These are phyloP conservation scores for Drosophila melanosoma DNA, from an alignment of 2,888 invertebrate genomes.

Conservation along the genomic window DNA sequence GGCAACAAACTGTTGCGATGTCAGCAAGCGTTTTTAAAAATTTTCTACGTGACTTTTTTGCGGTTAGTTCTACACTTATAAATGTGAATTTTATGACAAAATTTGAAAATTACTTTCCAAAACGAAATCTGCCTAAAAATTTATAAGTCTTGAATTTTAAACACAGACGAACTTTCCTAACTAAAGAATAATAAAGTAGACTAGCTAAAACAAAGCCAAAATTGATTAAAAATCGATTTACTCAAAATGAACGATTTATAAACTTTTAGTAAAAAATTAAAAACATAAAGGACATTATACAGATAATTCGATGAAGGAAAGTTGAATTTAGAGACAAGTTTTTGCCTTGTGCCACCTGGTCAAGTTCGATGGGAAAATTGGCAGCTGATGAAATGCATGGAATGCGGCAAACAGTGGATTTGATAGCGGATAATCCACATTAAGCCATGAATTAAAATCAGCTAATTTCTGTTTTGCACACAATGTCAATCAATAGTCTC, in stretches of 20 bases:
- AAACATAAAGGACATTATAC: rapidly evolving
- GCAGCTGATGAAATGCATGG: conserved; percentile 55
- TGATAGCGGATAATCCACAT: conserved; percentile 47
- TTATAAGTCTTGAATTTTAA: conserved; percentile 1
- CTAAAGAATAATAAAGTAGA: not conserved
- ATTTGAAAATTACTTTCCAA: conserved; percentile 21
- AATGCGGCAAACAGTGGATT: conserved; percentile 29
- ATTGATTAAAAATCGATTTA: not conserved
- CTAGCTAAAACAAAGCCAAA: not conserved
- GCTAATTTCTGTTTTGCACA: conserved; percentile 21
- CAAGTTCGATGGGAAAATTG: conserved; percentile 38
- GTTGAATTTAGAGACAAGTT: not conserved
- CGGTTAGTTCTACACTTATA: conserved; percentile 76
- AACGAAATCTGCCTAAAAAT: conserved; percentile 39
- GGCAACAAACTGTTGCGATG: conserved; percentile 59
- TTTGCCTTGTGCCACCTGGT: not conserved
- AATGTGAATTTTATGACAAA: conserved; percentile 13
- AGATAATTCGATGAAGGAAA: not conserved
- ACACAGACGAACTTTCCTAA: not conserved
- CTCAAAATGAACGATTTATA: not conserved
- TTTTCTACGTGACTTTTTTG: conserved; percentile 84
- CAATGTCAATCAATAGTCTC: conserved; percentile 39
- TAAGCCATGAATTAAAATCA: conserved; percentile 51
- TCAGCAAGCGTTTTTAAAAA: conserved; percentile 81
- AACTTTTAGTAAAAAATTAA: no score